phyloP scores from a whole-genome alignment of 2,797 vertebrate genomes.

The Anisognathus igniventris region DNA sequence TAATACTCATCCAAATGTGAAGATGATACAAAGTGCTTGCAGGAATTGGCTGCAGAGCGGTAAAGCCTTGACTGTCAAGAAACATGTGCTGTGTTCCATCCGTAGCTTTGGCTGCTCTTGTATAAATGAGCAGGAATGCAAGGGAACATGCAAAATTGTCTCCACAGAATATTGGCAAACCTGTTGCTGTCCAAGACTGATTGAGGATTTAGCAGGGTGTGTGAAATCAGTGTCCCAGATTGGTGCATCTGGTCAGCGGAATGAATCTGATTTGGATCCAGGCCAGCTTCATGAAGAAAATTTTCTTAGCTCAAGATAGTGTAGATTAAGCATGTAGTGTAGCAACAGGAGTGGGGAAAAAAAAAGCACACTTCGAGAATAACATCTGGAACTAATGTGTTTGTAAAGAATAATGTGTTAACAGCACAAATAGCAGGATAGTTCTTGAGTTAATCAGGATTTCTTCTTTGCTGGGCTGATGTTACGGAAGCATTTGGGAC shows the following conservation, averaged over 20 bases:
- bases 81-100: background rate
- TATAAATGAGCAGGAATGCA: background rate
- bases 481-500: background rate
- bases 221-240: background rate
- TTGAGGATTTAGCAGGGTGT: background rate
- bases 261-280: background rate
- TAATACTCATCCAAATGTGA: constrained; percentile 1
- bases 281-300: background rate
- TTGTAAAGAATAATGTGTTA: background rate
- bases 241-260: constrained; percentile 12
- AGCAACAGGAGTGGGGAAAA: accelerated
- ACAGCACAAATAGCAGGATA: background rate
- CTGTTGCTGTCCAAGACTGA: background rate
- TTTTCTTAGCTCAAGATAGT: background rate
- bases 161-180: background rate
- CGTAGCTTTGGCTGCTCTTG: background rate
- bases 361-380: background rate
- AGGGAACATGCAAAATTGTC: background rate
- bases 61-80: background rate
- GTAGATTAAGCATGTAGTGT: background rate
- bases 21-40: background rate
- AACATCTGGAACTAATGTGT: background rate
- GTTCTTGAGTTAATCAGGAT: background rate
- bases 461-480: background rate
- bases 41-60: background rate